Conservation (phyloP, 2,888 invertebrate species). For the Cotesia congregata region DNA sequence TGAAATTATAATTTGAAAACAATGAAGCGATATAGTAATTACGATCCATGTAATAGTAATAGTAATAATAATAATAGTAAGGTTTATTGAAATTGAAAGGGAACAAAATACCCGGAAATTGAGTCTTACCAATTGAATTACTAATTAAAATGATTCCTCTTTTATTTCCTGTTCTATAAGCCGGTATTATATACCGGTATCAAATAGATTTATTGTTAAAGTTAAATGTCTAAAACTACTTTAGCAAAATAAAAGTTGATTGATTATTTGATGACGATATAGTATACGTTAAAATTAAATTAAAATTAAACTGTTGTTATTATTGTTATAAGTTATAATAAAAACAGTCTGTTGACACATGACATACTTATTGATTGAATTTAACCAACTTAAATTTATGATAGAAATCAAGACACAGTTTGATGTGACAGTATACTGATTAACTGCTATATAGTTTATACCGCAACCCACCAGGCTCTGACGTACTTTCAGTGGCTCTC, state of each 20-base stretch:
- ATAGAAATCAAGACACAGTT: slow-evolving; percentile 17
- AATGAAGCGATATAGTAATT: no score
- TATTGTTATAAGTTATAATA: neutral
- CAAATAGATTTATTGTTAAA: neutral
- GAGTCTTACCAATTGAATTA: neutral
- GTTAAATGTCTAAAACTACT: neutral
- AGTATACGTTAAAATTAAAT: no score
- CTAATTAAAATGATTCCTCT: neutral
- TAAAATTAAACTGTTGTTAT: no score
- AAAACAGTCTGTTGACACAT: neutral
- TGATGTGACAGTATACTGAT: slow-evolving; percentile 6
- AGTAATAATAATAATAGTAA: neutral
- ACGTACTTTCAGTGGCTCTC: slow-evolving; percentile 11
- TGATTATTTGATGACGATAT: no score
- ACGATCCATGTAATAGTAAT: neutral
- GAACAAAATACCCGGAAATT: neutral
- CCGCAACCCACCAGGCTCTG: slow-evolving; percentile 13
- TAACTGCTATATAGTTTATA: slow-evolving; percentile 2
- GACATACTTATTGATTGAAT: neutral
- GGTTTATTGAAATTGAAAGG: neutral
- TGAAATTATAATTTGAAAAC: no score
- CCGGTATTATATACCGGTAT: neutral
- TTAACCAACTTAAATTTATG: slow-evolving; percentile 3
- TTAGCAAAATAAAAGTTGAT: no score
- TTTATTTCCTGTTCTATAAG: neutral